Base-by-base conservation (phyloP, 53 echinoderm and acorn worm genomes). In the Arbacia lixula region DNA sequence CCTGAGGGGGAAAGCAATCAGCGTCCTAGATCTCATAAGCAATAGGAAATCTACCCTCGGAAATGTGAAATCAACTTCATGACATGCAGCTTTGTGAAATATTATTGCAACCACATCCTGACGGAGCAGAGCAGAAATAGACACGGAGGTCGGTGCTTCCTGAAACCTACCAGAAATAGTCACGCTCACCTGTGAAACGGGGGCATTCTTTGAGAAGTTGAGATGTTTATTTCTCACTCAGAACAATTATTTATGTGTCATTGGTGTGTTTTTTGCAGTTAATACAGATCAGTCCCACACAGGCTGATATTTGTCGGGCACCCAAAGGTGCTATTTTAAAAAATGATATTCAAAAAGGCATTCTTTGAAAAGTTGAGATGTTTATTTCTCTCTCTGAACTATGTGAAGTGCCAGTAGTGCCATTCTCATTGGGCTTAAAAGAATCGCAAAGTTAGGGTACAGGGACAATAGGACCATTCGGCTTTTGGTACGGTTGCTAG, bases 71-170 rank as follows among this genome's bases (percentile, higher is more conserved):
- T 74, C 53, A n/a, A 74, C 53, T 50, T 74, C 52, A 6, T 74
- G 74, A 74, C 74, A 74, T 77, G 36, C 58, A 58, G n/a, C n/a
- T 69, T 77, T 77, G 77, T 77, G 77, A 77, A 77, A 77, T 36
- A 77, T 77, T 36, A 77, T 41, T 36, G 43, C 56, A 77, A 58
- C 77, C 77, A 77, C 77, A 77, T 77, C 77, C 77, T 77, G 27
- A 37, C 74, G n/a, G n/a, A n/a, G n/a, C n/a, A n/a, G 46, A 46
- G 46, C 58, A 57, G 77, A 77, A 77, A 77, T 77, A 77, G 77
- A 77, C 75, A 75, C 57, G 32, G 40, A 37, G 39, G 58, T 77
- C 56, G 55, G 37, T 57, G 58, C 58, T 77, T 77, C 77, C 77
- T 58, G 57, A 37, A 77, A 77, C 58, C 6, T 22, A 77, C 56